Evolutionary conservation across 2,888 invertebrate genomes (phyloP), one percentile per base, ranked within the genome.

Genomic region (Drosophila fungiperda): DNA sequence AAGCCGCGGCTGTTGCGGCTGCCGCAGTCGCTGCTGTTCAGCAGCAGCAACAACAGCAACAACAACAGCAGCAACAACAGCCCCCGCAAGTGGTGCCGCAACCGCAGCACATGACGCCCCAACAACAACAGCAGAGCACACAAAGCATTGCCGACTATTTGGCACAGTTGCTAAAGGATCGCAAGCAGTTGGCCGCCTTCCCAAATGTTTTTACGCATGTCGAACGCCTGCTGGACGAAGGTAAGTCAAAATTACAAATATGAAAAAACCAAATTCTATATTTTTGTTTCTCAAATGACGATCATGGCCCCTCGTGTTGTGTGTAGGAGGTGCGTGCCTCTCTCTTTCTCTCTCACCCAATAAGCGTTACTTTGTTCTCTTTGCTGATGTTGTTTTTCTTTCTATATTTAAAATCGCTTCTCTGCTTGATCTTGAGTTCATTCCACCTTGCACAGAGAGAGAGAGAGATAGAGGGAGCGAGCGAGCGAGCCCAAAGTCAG

Each of bases 121-220:
- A 87, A 74, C 90, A 90, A 67, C 92, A 92, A 83, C 92, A 92
- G 85, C 95, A 96, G 92, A 97, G 96, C 94, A 98, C 98, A 94
- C 98, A 98, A 94, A 98, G 98, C 95, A 97, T 98, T 95, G 98
- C 99, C 94, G 99, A 99, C 95, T 99, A 99, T 95, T 96, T 99
- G 95, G 99, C 99, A 94, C 99, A 99, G 95, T 96, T 99, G 95
- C 96, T 99, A 94, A 99, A 99, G 96, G 99, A 99, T 96, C 98
- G 99, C 95, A 99, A 99, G 95, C 99, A 99, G 95, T 96, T 99
- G 94, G 98, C 98, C 93, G 99, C 99, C 93, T 99, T 99, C 95
- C 99, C 99, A 91, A 99, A 99, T 95, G 98, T 99, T 94, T 99
- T 99, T 95, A 96, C 98, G 95, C 99, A 99, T 95, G 96, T 99